These are phyloP conservation scores for Chaetops frenatus DNA, from an alignment of 2,113 vertebrate species.

Conservation along the genomic window DNA sequence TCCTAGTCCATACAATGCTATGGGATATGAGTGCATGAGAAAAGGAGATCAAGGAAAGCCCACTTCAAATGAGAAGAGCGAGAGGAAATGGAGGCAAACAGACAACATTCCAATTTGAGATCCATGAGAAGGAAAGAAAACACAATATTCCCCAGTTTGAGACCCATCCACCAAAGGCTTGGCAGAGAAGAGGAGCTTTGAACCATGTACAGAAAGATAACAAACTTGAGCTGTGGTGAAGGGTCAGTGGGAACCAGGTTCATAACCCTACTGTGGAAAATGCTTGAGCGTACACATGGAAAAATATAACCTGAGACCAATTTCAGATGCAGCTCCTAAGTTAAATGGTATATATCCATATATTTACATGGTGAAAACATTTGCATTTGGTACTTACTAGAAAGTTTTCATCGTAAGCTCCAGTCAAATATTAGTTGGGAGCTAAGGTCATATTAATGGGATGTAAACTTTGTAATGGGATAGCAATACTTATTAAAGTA, in stretches of 20 bases:
- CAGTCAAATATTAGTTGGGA: background rate
- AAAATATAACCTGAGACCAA: background rate
- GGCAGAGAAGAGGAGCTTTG: slow-evolving; percentile 25
- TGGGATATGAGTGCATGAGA: background rate
- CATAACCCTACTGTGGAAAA: background rate
- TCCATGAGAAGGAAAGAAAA: background rate
- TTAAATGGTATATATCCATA: background rate
- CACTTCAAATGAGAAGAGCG: background rate
- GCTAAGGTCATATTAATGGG: background rate
- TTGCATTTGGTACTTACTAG: background rate
- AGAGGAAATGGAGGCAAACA: background rate
- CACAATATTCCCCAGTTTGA: background rate
- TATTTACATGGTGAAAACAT: background rate
- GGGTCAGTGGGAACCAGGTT: background rate
- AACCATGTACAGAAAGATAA: background rate
- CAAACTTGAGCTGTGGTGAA: slow-evolving; percentile 70
- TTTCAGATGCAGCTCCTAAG: background rate
- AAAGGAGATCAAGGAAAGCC: background rate
- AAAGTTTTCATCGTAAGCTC: background rate
- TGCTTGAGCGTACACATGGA: background rate
- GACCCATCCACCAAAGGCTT: slow-evolving; percentile 50
- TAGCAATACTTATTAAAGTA: background rate
- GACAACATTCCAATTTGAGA: background rate
- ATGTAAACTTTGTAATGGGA: background rate
- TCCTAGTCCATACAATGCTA: background rate